Evolutionary conservation across 2,888 invertebrate genomes (phyloP).

Genomic region (Ditula angustiorana): DNA sequence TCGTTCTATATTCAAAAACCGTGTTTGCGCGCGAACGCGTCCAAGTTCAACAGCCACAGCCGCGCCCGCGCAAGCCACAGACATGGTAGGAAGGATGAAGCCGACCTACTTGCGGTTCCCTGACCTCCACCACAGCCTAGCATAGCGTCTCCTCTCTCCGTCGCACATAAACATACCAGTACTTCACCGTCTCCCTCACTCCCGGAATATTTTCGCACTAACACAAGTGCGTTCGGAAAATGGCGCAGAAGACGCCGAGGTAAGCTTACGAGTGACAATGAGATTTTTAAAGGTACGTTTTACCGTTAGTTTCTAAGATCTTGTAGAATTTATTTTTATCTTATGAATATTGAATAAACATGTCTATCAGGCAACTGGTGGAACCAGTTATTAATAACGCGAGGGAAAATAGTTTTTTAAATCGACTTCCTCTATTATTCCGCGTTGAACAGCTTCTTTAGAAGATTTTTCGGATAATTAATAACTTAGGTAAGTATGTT

Average conservation of each 20-base stretch:
- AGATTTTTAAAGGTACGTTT: constrained; percentile 58
- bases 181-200: constrained; percentile 64
- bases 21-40: constrained; percentile 71
- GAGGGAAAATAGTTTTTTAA: constrained; percentile 13
- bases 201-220: constrained; percentile 81
- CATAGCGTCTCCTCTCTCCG: constrained; percentile 59
- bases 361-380: constrained; percentile 12
- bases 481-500: neutral
- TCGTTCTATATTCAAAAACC: constrained; percentile 74
- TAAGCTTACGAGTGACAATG: constrained; percentile 67
- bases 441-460: constrained; percentile 35
- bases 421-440: constrained; percentile 16
- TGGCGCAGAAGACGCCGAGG: constrained; percentile 66
- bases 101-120: constrained; percentile 84
- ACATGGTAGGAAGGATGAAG: constrained; percentile 79
- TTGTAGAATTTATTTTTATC: constrained; percentile 23
- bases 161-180: constrained; percentile 49
- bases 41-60: constrained; percentile 77
- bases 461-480: neutral
- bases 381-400: constrained; percentile 15
- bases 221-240: constrained; percentile 74
- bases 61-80: constrained; percentile 55
- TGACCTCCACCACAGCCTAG: constrained; percentile 82
- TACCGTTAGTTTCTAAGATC: constrained; percentile 42
- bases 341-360: constrained; percentile 15